Percentiles rank a stretch among this genome's conserved stretches.
Evolutionary conservation across 2,888 invertebrate species (phyloP).

Genomic region (Smittia sp.): DNA sequence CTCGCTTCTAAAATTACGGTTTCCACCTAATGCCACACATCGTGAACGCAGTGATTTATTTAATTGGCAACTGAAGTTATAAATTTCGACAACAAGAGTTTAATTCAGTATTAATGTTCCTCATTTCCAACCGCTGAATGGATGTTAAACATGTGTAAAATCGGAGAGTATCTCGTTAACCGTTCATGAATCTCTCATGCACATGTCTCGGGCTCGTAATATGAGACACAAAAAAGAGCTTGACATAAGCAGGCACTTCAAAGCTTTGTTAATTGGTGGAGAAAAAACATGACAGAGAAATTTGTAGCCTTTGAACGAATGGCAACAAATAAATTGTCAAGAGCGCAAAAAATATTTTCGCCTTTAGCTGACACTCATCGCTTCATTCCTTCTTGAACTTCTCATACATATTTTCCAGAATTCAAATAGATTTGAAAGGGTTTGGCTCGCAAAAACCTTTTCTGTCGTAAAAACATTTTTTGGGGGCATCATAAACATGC

Average conservation of each 20-base stretch:
- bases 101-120: background rate
- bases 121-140: background rate
- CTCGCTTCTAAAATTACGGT: background rate
- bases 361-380: too few species aligned
- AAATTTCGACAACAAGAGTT: conserved; percentile 4
- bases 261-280: background rate
- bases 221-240: background rate
- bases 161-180: background rate
- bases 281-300: background rate
- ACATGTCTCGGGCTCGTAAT: background rate
- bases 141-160: conserved; percentile 4
- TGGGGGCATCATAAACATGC: too few species aligned
- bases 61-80: conserved; percentile 7
- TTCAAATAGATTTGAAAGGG: too few species aligned
- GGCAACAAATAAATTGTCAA: background rate
- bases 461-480: too few species aligned
- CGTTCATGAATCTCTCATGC: background rate
- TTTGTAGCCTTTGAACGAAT: conserved; percentile 4
- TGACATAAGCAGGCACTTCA: background rate
- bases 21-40: conserved; percentile 12
- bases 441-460: too few species aligned
- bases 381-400: too few species aligned
- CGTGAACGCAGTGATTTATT: background rate
- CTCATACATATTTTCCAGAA: too few species aligned
- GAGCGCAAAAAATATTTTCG: background rate